Evolutionary conservation across 2,797 vertebrate species (phyloP).

Genomic region (Cynodonichthys magdalenae): DNA sequence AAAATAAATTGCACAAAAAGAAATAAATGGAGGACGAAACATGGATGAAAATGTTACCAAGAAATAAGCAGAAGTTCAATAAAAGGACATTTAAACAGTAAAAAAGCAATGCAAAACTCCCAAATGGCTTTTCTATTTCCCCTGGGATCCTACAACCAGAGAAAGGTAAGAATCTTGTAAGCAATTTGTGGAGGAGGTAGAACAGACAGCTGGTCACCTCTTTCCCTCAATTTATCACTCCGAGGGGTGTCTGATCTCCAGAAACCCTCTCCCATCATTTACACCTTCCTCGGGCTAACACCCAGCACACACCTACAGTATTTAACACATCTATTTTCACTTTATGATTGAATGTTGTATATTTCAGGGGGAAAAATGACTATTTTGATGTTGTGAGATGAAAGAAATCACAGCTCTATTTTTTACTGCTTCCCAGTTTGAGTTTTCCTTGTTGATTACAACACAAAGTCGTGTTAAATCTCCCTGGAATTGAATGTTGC

Average conservation of each 20-base stretch:
- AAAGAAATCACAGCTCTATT: slow-evolving; percentile 35
- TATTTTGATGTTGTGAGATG: slow-evolving; percentile 42
- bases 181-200: slow-evolving; percentile 27
- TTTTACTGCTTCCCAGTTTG: slow-evolving; percentile 28
- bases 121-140: slow-evolving; percentile 8
- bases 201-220: slow-evolving; percentile 56
- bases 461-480: slow-evolving; percentile 52
- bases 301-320: slow-evolving; percentile 14
- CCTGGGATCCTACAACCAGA: neutral
- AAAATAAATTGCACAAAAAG: neutral
- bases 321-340: slow-evolving; percentile 53
- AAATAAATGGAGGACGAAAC: neutral
- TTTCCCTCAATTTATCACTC: slow-evolving; percentile 57
- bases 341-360: slow-evolving; percentile 20
- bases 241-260: slow-evolving; percentile 49
- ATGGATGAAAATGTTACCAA: neutral
- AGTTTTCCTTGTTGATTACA: slow-evolving; percentile 50
- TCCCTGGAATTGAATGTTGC: slow-evolving; percentile 42
- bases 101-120: slow-evolving; percentile 21
- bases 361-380: slow-evolving; percentile 33
- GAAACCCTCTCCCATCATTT: slow-evolving; percentile 59
- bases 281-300: slow-evolving; percentile 49
- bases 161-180: slow-evolving; percentile 29
- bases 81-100: neutral
- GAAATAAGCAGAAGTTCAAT: neutral